Base-by-base conservation (phyloP, 2,113 vertebrate species). In the Alethe castanea region DNA sequence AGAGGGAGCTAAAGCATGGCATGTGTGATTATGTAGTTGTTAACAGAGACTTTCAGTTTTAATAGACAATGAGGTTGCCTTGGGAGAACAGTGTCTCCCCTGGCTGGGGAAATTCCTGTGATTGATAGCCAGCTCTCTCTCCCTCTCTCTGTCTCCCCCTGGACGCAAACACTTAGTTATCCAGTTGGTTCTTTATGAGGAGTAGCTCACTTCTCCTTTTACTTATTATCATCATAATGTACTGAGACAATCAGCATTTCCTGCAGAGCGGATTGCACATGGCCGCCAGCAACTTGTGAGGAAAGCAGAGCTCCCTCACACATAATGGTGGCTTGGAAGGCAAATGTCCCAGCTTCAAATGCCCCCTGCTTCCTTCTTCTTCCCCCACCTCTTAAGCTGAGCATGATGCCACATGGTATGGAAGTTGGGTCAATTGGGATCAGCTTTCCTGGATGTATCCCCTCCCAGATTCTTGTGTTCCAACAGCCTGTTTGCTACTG, bases 241-340 rank as follows among this genome's bases (percentile, higher is more conserved):
- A 11, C 9, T 54, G 50, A 69, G 7, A 29, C 5, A 12, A 9
- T 47, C 2, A 4, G 20, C 40, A 60, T 19, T 59, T 91, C 33
- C 64, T 35, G 38, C 12, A 40, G 31, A 36, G 14, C 0, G 0
- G 57, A 42, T 57, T 36, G 20, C 18, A 2, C 4, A 8, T 22
- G 44, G 44, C 35, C 69, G 9, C 15, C 35, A 40, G 19, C 8
- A 54, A 24, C 12, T 19, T 1, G 0, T 44, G 14, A 36, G 60
- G 28, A 59, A 71, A 81, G 17, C 11, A 62, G 9, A 19, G 28
- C 8, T 71, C 31, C 40, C 28, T 64, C 20, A 54, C 0, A 0
- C 8, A 0, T 15, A 33, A 28, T 0, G 0, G 38, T 54, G 45
- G 16, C 18, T 50, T 74, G 18, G 72, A 90, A 82, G 20, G 35